These are phyloP conservation scores for Cyprinodon brontotheroides DNA, from an alignment of 2,113 vertebrate genomes.

Conservation along the genomic window DNA sequence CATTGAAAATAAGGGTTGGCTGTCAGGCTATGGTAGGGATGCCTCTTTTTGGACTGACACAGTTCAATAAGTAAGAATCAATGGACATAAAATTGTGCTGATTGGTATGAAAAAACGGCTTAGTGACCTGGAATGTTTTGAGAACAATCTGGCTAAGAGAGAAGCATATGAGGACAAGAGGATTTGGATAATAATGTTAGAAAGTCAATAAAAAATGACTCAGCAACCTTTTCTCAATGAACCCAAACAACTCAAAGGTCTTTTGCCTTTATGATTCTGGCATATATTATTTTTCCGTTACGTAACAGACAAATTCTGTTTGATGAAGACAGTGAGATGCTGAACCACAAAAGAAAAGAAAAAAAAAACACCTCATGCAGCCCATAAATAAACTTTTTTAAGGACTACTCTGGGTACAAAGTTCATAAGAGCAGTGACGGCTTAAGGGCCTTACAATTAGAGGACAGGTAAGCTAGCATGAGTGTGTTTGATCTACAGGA, in stretches of 20 bases:
- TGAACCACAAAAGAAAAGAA: too few relatives aligned
- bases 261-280: too few relatives aligned
- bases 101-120: neutral
- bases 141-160: neutral
- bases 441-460: too few relatives aligned
- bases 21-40: neutral
- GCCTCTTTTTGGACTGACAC: neutral
- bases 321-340: too few relatives aligned
- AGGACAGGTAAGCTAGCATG: too few relatives aligned
- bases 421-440: too few relatives aligned
- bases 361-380: too few relatives aligned
- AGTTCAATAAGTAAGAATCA: neutral
- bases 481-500: too few relatives aligned
- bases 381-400: too few relatives aligned
- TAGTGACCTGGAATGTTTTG: neutral
- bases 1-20: conserved; percentile 20
- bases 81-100: neutral
- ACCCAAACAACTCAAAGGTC: neutral
- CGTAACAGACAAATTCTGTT: too few relatives aligned
- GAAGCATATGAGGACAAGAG: neutral
- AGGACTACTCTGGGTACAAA: too few relatives aligned
- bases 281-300: too few relatives aligned
- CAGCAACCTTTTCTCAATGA: neutral
- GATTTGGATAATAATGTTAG: neutral
- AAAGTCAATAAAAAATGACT: neutral